Evolutionary conservation across 2,888 invertebrate genomes (phyloP).

Genomic region (Melieria picta): DNA sequence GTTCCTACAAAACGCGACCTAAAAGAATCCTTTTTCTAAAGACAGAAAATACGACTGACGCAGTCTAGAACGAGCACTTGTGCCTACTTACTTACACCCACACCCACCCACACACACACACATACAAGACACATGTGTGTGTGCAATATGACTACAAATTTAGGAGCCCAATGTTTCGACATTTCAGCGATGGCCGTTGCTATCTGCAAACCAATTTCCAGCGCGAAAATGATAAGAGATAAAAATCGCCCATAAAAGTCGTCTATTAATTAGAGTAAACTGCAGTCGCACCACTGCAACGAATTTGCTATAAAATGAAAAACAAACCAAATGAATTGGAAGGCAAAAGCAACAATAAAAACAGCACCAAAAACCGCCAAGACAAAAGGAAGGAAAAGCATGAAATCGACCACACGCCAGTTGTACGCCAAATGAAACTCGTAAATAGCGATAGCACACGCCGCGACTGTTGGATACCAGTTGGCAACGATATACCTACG

Average conservation of each 20-base stretch:
- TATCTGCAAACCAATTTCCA: constrained; percentile 6
- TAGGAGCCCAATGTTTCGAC: not conserved
- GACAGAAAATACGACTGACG: too few relatives aligned
- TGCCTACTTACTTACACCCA: not conserved
- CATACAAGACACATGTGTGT: constrained; percentile 43
- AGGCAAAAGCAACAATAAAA: not conserved
- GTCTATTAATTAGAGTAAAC: constrained; percentile 38
- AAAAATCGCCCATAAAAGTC: constrained; percentile 36
- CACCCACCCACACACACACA: not conserved
- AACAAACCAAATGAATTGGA: constrained; percentile 6
- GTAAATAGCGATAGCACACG: constrained; percentile 11
- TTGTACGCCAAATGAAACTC: constrained; percentile 27
- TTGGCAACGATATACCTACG: too few relatives aligned
- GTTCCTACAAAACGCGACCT: too few relatives aligned
- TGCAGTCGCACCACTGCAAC: not conserved
- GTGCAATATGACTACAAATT: not conserved
- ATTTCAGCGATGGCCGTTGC: constrained; percentile 1
- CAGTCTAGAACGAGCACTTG: too few relatives aligned
- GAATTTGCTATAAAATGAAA: constrained; percentile 16
- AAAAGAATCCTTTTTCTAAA: too few relatives aligned
- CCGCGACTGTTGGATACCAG: too few relatives aligned
- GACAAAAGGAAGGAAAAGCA: not conserved
- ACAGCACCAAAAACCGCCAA: not conserved
- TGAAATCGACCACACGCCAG: constrained; percentile 3
- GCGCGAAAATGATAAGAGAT: constrained; percentile 35